Evolutionary conservation across 2,113 vertebrate genomes (phyloP).

Genomic region (Procavia capensis): DNA sequence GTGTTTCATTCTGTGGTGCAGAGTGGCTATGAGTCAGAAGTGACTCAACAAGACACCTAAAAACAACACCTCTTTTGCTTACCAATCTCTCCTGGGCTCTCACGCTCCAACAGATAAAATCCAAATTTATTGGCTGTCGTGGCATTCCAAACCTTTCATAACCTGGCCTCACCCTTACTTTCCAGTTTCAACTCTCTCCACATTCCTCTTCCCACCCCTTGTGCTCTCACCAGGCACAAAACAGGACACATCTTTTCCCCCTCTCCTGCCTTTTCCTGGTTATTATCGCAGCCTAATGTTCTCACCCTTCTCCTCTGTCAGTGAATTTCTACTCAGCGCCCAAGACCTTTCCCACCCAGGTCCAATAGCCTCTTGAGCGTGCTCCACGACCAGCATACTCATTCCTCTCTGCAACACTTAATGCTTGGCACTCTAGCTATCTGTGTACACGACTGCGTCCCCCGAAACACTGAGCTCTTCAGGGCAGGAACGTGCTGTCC

Average conservation of each 20-base stretch:
- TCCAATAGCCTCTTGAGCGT: not conserved
- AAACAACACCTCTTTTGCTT: not conserved
- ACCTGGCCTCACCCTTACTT: not conserved
- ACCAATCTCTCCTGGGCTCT: not conserved
- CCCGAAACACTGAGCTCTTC: not conserved
- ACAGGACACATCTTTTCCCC: not conserved
- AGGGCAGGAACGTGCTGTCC: constrained; percentile 27
- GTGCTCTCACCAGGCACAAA: accelerated
- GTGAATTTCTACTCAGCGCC: not conserved
- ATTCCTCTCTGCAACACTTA: not conserved
- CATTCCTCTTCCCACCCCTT: too few relatives aligned
- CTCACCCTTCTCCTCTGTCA: not conserved
- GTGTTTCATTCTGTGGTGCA: too few relatives aligned
- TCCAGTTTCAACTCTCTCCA: not conserved
- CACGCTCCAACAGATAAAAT: not conserved
- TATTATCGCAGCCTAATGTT: not conserved
- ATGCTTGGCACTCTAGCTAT: not conserved
- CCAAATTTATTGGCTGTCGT: not conserved
- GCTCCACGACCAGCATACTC: not conserved
- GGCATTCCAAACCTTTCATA: not conserved
- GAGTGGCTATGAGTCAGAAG: too few relatives aligned
- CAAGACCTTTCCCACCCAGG: not conserved
- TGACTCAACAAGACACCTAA: too few relatives aligned
- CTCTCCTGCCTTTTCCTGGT: not conserved
- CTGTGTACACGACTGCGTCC: not conserved